These are phyloP conservation scores for Nyctalus aviator DNA, from an alignment of 2,797 vertebrate genomes.

Conservation along the genomic window DNA sequence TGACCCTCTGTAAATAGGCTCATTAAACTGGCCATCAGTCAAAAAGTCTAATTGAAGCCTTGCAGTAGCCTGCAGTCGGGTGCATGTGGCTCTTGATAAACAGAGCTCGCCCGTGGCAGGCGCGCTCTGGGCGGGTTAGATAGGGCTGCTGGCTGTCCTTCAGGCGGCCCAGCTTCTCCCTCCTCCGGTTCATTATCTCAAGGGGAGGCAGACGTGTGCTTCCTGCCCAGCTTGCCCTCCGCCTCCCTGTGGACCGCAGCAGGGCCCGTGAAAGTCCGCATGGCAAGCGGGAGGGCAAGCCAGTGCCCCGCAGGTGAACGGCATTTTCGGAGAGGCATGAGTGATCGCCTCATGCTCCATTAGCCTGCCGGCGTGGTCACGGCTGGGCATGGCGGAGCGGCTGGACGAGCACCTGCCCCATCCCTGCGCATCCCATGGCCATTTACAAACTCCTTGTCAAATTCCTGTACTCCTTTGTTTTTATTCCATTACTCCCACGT, in stretches of 20 bases:
- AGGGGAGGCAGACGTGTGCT: not conserved
- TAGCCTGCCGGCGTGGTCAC: not conserved
- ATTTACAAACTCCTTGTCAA: not conserved
- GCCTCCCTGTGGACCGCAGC: not conserved
- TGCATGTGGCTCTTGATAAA: slow-evolving; percentile 78
- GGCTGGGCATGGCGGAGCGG: not conserved
- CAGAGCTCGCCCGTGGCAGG: not conserved
- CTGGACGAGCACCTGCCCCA: not conserved
- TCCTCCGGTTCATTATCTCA: not conserved
- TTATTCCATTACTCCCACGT: not conserved
- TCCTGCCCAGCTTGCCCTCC: not conserved
- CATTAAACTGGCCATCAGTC: slow-evolving; percentile 92
- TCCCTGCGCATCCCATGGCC: too few species aligned
- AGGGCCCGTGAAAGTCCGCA: rapidly evolving
- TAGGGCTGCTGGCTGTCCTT: slow-evolving; percentile 48
- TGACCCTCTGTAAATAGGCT: slow-evolving; percentile 89
- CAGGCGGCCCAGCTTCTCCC: not conserved
- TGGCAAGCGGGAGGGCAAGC: not conserved
- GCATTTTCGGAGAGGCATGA: not conserved
- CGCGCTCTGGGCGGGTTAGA: slow-evolving; percentile 12
- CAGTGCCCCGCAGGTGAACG: not conserved
- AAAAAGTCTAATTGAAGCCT: slow-evolving; percentile 86
- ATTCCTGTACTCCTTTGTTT: not conserved
- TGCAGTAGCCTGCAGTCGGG: slow-evolving; percentile 61
- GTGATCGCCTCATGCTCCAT: not conserved